Conservation (phyloP, 2,797 vertebrate species). For the Arnoldichthys spilopterus region DNA sequence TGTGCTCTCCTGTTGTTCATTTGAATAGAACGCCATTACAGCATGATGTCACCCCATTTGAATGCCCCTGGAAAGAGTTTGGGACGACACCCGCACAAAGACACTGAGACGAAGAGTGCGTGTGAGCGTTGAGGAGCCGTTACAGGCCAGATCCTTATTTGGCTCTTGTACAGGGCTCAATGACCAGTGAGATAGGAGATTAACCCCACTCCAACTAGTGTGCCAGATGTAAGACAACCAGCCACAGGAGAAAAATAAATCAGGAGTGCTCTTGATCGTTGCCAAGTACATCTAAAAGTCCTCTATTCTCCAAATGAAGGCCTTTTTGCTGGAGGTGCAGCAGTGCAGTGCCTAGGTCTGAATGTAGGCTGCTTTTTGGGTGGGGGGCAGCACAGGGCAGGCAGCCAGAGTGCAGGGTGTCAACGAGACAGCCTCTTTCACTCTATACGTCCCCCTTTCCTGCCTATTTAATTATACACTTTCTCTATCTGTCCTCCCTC, state of each 20-base stretch:
- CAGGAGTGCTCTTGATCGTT: background rate
- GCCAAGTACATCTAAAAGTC: constrained; percentile 3
- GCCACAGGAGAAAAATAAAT: constrained; percentile 19
- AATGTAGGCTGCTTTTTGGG: constrained; percentile 3
- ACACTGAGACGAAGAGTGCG: background rate
- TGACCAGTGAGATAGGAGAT: constrained; percentile 11
- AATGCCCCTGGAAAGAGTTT: constrained; percentile 19
- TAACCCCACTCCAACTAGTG: background rate
- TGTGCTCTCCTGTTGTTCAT: constrained; percentile 35
- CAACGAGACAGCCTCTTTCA: constrained; percentile 33
- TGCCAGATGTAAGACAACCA: background rate
- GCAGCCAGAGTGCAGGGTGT: constrained; percentile 34
- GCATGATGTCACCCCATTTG: constrained; percentile 38
- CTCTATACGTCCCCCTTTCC: constrained; percentile 22
- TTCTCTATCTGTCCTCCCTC: constrained; percentile 26
- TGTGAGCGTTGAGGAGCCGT: constrained; percentile 16
- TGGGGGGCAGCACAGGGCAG: constrained; percentile 21
- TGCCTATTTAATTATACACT: constrained; percentile 35
- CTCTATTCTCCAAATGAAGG: constrained; percentile 32
- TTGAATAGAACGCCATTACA: constrained; percentile 32
- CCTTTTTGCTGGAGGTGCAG: constrained; percentile 41
- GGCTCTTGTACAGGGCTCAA: background rate
- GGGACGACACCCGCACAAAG: constrained; percentile 25
- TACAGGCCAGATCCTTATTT: constrained; percentile 19
- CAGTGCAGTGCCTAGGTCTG: constrained; percentile 34